Base-by-base conservation (phyloP, 2,113 vertebrate genomes). In the Corydoras maculifer region DNA sequence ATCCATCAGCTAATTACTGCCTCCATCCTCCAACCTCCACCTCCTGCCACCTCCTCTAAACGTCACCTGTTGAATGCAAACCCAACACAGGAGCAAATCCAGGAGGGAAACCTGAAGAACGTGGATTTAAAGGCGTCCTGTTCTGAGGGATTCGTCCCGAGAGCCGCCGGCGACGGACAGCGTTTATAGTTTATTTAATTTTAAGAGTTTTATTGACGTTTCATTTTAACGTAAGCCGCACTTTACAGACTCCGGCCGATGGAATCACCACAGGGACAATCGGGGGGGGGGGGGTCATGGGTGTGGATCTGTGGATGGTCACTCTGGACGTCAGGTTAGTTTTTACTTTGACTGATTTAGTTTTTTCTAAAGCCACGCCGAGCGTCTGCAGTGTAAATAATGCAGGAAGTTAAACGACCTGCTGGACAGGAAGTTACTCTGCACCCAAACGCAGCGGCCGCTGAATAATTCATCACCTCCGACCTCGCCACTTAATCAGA, bases 351-450 rank as follows among this genome's bases (percentile, higher is more conserved):
- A 3, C 7, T 35, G 3, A 4, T 35, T 7, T 35, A 4, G 3
- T 35, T 35, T 35, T 35, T 58, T 60, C 14, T 13, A 58, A 29
- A 12, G 5, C 8, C 55, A 69, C 49, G 59, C 6, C 15, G 13
- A 65, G 63, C 13, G 4, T 50, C 11, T 58, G 15, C 57, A 74
- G 7, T 75, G 76, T 75, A 75, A 75, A 78, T 78, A 67, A 60
- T 66, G 59, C 51, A 74, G 63, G n/a, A 69, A 62, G 65, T 67
- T 48, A 30, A 55, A 59, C 14, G 54, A 75, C 77, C 77, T 78
- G 77, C 77, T 68, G 77, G 72, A 72, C 72, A 72, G 77, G 77
- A 31, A 72, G 10, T 3, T 50, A 55, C n/a, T 55, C 30, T 54
- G 35, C 58, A 68, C 49, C 18, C 7, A 55, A 14, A 62, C 48